A percentile compares a stretch with the other conserved stretches of the same genome.
Evolutionary conservation across 2,888 invertebrate genomes (phyloP).

Genomic region (Athalia cordata): DNA sequence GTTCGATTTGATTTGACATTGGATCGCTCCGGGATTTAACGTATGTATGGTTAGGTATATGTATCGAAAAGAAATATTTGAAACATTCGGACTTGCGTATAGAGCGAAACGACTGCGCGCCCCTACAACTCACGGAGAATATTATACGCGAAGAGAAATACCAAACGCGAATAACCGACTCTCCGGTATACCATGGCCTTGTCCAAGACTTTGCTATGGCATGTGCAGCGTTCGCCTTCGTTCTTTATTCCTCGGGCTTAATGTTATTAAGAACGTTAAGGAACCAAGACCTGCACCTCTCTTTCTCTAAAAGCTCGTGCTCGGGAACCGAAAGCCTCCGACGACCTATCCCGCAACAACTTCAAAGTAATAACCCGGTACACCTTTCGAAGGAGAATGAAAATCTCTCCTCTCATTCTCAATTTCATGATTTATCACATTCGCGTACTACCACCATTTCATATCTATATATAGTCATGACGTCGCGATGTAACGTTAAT

Average conservation of each 20-base stretch:
- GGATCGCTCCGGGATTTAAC: too few relatives aligned
- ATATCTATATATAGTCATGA: conserved; percentile 13
- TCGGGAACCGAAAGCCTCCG: too few relatives aligned
- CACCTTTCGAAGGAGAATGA: background rate
- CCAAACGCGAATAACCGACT: conserved; percentile 13
- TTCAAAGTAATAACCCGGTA: conserved; percentile 28
- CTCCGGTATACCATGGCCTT: background rate
- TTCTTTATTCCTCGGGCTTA: conserved; percentile 5
- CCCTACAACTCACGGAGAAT: too few relatives aligned
- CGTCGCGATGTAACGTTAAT: background rate
- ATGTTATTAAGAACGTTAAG: conserved; percentile 29
- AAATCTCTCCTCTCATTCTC: background rate
- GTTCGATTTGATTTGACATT: conserved; percentile 25
- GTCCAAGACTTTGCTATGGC: conserved; percentile 38
- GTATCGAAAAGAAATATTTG: conserved; percentile 34
- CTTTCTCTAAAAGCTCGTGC: too few relatives aligned
- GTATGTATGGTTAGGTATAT: conserved; percentile 6
- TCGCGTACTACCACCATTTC: background rate
- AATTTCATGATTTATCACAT: conserved; percentile 15
- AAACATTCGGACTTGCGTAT: conserved; percentile 11
- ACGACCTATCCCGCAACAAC: background rate
- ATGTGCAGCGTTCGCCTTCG: conserved; percentile 8
- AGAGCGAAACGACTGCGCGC: too few relatives aligned
- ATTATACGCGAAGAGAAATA: conserved; percentile 2
- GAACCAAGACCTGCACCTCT: background rate